These are phyloP conservation scores for Hippocampus barbouri DNA, from an alignment of 2,113 vertebrate species.

Conservation along the genomic window DNA sequence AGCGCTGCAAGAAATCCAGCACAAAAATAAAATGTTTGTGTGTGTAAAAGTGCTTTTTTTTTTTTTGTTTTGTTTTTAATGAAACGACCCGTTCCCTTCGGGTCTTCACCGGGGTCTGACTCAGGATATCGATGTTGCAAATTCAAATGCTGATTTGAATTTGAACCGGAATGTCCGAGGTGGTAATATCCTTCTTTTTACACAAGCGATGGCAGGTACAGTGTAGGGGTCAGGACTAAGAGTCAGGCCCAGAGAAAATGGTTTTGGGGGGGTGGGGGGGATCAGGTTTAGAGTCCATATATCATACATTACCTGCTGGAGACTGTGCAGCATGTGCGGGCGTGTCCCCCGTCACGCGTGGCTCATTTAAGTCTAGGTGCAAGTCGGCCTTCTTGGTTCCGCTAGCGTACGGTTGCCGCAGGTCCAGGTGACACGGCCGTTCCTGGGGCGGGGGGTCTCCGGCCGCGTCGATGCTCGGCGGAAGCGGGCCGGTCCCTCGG, in stretches of 20 bases:
- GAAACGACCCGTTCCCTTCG: background rate
- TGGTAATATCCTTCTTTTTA: slow-evolving; percentile 45
- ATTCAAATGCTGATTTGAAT: slow-evolving; percentile 54
- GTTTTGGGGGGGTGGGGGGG: slow-evolving; percentile 34
- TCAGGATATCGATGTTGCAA: slow-evolving; percentile 54
- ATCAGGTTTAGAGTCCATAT: slow-evolving; percentile 40
- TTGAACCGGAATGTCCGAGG: slow-evolving; percentile 43
- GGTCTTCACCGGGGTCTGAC: slow-evolving; percentile 8
- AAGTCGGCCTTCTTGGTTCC: slow-evolving; percentile 76
- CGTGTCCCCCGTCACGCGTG: slow-evolving; percentile 78
- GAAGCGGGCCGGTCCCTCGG: slow-evolving; percentile 10
- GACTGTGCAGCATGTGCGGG: slow-evolving; percentile 81
- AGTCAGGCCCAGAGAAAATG: slow-evolving; percentile 31
- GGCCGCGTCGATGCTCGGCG: slow-evolving; percentile 30
- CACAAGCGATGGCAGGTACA: slow-evolving; percentile 23
- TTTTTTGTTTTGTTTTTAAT: background rate
- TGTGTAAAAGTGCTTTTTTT: slow-evolving; percentile 66
- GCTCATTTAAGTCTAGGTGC: slow-evolving; percentile 81
- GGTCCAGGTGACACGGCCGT: slow-evolving; percentile 88
- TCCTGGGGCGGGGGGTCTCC: slow-evolving; percentile 82
- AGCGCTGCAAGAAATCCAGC: slow-evolving; percentile 50
- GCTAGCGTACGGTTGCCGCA: slow-evolving; percentile 79
- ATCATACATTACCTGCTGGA: slow-evolving; percentile 98
- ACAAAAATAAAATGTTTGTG: slow-evolving; percentile 56
- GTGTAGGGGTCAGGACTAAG: slow-evolving; percentile 11